Evolutionary conservation across 2,113 vertebrate genomes (phyloP).

Genomic region (Phylloscopus trochiloides): DNA sequence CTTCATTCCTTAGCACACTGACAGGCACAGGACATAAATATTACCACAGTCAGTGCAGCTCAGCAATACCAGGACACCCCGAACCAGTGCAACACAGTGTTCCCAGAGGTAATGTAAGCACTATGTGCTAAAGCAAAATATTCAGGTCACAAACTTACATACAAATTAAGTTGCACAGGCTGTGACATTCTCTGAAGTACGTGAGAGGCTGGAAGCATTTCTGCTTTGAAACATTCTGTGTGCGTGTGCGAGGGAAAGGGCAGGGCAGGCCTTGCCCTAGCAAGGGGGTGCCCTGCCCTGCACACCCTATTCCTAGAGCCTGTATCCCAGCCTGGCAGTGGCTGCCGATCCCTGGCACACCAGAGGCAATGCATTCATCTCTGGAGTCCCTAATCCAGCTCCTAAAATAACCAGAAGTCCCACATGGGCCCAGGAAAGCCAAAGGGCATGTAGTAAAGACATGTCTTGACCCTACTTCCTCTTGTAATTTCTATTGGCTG

Average conservation of each 20-base stretch:
- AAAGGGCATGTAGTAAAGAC: background rate
- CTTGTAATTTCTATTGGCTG: background rate
- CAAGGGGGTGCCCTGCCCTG: background rate
- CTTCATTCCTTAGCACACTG: background rate
- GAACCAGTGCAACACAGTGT: background rate
- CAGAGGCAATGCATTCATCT: background rate
- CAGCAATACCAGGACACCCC: background rate
- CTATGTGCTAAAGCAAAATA: background rate
- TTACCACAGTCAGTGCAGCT: background rate
- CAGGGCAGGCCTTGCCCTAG: accelerated
- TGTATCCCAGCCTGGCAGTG: background rate
- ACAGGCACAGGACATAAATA: background rate
- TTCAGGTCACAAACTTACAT: background rate
- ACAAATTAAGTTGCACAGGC: background rate
- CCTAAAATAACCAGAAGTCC: background rate
- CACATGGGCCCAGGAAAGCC: background rate
- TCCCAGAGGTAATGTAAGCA: background rate
- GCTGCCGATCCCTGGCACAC: background rate
- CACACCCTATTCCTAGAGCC: background rate
- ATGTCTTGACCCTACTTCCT: background rate
- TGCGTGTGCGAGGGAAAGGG: background rate
- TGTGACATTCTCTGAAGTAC: background rate
- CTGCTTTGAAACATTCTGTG: background rate
- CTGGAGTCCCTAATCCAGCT: background rate
- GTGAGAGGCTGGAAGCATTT: background rate